Conservation (phyloP, 2,888 invertebrate genomes). For the Hyppa rectilinea region DNA sequence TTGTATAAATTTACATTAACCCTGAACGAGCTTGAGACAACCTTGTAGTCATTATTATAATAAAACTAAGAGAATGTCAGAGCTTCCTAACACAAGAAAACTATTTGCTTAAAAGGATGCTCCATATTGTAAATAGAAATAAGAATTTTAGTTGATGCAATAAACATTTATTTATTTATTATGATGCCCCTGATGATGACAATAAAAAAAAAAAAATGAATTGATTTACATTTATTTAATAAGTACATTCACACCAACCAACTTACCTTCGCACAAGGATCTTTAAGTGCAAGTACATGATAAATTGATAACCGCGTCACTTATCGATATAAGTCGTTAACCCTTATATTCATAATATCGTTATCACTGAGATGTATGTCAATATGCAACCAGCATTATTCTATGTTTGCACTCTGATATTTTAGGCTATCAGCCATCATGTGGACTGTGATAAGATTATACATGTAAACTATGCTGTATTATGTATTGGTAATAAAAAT, state of each 20-base stretch:
- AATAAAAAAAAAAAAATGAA: too few relatives aligned
- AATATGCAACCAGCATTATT: slow-evolving; percentile 54
- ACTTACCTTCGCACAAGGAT: slow-evolving; percentile 14
- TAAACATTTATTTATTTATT: too few relatives aligned
- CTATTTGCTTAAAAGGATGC: too few relatives aligned
- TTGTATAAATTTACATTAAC: too few relatives aligned
- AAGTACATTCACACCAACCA: not conserved
- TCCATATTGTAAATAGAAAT: too few relatives aligned
- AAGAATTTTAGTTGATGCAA: too few relatives aligned
- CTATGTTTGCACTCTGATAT: slow-evolving; percentile 27
- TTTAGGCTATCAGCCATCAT: slow-evolving; percentile 39
- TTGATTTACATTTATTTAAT: too few relatives aligned
- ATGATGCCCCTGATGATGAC: too few relatives aligned
- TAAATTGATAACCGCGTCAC: slow-evolving; percentile 22
- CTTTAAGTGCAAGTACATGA: slow-evolving; percentile 10
- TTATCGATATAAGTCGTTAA: slow-evolving; percentile 58
- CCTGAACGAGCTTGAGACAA: too few relatives aligned
- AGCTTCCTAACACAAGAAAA: too few relatives aligned
- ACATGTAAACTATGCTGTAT: slow-evolving; percentile 23
- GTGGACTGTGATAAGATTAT: slow-evolving; percentile 53
- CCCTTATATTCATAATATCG: slow-evolving; percentile 39
- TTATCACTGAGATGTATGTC: slow-evolving; percentile 64
- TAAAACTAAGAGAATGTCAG: too few relatives aligned
- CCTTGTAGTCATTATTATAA: too few relatives aligned
- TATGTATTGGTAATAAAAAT: slow-evolving; percentile 28